Conservation (phyloP, 2,797 vertebrate genomes). For the Eurystomus glaucurus region DNA sequence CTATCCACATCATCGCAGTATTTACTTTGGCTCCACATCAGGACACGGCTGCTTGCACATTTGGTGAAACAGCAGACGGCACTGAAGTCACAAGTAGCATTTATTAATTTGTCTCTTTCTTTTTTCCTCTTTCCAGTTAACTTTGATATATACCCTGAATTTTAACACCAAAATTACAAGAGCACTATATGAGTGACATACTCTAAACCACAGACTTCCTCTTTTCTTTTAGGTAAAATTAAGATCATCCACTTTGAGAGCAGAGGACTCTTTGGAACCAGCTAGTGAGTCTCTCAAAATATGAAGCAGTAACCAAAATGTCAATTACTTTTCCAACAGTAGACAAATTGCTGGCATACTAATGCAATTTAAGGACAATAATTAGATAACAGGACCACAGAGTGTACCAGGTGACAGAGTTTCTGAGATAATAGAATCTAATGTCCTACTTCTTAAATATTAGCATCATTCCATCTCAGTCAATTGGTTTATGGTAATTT, state of each 20-base stretch:
- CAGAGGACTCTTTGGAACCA: conserved; percentile 79
- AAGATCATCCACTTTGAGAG: conserved; percentile 82
- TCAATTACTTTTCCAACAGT: conserved; percentile 86
- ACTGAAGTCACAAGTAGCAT: conserved; percentile 58
- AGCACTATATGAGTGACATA: conserved; percentile 4
- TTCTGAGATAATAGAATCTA: conserved; percentile 87
- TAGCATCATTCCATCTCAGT: conserved; percentile 86
- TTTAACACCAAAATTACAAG: conserved; percentile 76
- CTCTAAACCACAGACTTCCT: conserved; percentile 43
- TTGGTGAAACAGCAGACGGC: not conserved
- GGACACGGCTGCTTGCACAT: not conserved
- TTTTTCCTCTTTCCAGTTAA: conserved; percentile 47
- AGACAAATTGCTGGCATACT: conserved; percentile 86
- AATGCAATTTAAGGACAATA: conserved; percentile 87
- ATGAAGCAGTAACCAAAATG: conserved; percentile 85
- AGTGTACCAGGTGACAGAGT: conserved; percentile 86
- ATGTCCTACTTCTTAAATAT: conserved; percentile 87
- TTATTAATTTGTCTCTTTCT: conserved; percentile 70
- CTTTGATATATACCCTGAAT: conserved; percentile 70
- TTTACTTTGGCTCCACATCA: not conserved
- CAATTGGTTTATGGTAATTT: conserved; percentile 87
- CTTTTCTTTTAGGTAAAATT: conserved; percentile 73
- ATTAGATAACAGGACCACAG: conserved; percentile 88
- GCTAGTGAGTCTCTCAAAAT: conserved; percentile 80
- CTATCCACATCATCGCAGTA: accelerated